Base-by-base conservation (phyloP, 1,140 invertebrate species). In the Mesaphorura yosii region DNA sequence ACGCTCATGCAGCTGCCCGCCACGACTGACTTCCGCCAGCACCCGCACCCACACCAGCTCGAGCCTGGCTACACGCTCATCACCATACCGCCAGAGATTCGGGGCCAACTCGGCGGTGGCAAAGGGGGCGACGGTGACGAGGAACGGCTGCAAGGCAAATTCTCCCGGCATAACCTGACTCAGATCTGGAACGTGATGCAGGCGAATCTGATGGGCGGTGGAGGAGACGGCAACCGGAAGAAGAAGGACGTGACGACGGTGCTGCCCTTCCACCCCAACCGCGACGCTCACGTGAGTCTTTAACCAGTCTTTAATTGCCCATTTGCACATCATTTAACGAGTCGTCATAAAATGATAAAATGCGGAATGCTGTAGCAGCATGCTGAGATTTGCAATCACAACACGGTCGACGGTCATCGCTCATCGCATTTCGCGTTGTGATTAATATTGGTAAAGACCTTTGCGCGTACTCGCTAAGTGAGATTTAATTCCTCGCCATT, bases 131-230 rank as follows among this genome's bases (percentile, higher is more conserved):
- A 55, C 51, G 38, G 58, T 26, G 12, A 38, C 51, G 1, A 59
- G 56, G 31, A 63, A 63, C 39, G 55, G 55, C n/a, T n/a, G n/a
- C n/a, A n/a, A n/a, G n/a, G n/a, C n/a, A n/a, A n/a, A n/a, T n/a
- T n/a, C n/a, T n/a, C n/a, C n/a, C n/a, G n/a, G n/a, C n/a, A n/a
- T n/a, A n/a, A n/a, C n/a, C n/a, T n/a, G 34, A 37, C 57, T 23
- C 61, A 58, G 26, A 44, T 59, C 39, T 63, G 61, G 61, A 49
- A 63, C 57, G 44, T 53, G 19, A 41, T 62, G 27, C 60, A 62
- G 50, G n/a, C 38, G 51, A 53, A 26, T 31, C 17, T 52, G 10
- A 48, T 41, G 12, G 39, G 51, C 15, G 31, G 28, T 27, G 45
- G 44, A 26, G 20, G 39, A 48, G 53, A 48, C 5, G 17, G 17